Base-by-base conservation (phyloP, 2,113 vertebrate species). In the Sceloporus undulatus region DNA sequence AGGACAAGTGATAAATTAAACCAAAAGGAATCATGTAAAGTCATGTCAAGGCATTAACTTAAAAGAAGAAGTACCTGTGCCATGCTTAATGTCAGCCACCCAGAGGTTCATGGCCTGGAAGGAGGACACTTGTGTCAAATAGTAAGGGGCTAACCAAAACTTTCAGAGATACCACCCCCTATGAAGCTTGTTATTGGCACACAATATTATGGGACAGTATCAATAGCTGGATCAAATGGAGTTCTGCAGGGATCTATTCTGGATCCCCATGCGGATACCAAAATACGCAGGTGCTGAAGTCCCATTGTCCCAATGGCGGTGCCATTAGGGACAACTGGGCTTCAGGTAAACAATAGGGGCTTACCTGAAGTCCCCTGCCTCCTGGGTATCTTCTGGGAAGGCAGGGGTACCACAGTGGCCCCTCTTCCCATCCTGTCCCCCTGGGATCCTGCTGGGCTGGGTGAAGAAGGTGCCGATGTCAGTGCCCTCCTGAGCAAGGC, bases 1-100 rank as follows among this genome's bases (percentile, higher is more conserved):
- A 95, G 96, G 96, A 97, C 95, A 95, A 95, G 96, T 96, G 94
- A 97, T 97, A 97, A 97, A 97, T 97, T 97, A 96, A 96, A 95
- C 92, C 91, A 94, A 93, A 96, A 96, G 96, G 94, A 94, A 96
- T 92, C 87, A 87, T 91, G 95, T 94, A 95, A 95, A 96, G 92
- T 96, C 95, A 95, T 96, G 95, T 96, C 93, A 97, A 96, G 94
- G 87, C 92, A 95, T 96, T 96, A 93, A 95, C 95, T 95, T 96
- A 88, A 97, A 96, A 96, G 89, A 93, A 94, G 90, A 89, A 91
- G 87, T 85, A 95, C 96, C 96, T 96, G 81, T 83, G 90, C 94
- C 96, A 95, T 94, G 85, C 93, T 95, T 93, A 94, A 89, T 89
- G 83, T 29, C 66, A 92, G 90, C 85, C 4, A 25, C 88, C 91